These are phyloP conservation scores for Dysmachus trigonus DNA, from an alignment of 2,888 invertebrate species.

Conservation along the genomic window DNA sequence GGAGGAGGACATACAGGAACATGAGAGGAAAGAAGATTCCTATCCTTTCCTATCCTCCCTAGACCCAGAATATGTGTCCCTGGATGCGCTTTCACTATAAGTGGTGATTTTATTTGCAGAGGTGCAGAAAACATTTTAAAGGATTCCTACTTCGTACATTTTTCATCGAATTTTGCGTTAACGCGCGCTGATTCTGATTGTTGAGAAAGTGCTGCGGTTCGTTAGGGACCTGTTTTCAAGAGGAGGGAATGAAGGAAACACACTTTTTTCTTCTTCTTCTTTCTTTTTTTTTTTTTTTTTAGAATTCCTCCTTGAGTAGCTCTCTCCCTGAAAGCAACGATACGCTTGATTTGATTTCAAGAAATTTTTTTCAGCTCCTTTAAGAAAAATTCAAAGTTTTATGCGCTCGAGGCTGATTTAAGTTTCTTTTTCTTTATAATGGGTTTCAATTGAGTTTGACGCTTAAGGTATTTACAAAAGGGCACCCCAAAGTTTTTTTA, in stretches of 20 bases:
- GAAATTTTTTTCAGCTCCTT: background rate
- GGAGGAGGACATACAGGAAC: background rate
- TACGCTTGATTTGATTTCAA: background rate
- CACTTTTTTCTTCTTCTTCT: background rate
- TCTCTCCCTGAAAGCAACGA: background rate
- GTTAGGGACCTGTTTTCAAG: background rate
- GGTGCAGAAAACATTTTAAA: background rate
- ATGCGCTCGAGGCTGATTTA: background rate
- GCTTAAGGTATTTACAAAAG: background rate
- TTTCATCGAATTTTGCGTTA: background rate
- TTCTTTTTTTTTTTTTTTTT: background rate
- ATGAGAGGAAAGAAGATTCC: background rate
- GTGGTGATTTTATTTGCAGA: background rate
- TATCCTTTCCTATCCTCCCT: background rate
- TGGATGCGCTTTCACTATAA: background rate
- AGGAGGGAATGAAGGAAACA: background rate
- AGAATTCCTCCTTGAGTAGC: background rate
- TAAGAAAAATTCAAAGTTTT: background rate
- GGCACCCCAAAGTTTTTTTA: background rate
- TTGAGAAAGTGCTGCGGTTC: background rate
- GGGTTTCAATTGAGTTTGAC: background rate
- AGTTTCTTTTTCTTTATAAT: background rate
- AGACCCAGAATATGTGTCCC: background rate
- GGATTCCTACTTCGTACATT: background rate
- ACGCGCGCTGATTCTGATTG: background rate